A percentile compares a stretch with the other conserved stretches of the same genome.
phyloP scores from a whole-genome alignment of 2,888 invertebrate genomes.

The Eupithecia vulgata region DNA sequence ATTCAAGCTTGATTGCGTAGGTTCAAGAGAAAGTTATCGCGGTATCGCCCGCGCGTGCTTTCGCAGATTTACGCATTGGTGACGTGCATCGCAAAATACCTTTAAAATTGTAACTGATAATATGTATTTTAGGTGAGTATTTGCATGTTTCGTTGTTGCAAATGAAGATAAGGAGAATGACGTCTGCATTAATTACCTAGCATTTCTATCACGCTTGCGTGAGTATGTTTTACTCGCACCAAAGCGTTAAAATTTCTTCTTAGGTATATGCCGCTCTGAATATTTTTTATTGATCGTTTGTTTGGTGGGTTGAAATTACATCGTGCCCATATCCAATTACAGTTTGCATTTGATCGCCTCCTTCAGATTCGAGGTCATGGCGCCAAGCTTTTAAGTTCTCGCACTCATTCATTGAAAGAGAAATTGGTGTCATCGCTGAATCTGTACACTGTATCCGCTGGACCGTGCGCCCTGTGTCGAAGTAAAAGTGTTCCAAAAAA shows the following conservation, averaged over 20 bases:
- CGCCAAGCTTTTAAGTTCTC: slow-evolving; percentile 54
- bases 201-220: slow-evolving; percentile 18
- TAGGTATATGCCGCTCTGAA: slow-evolving; percentile 12
- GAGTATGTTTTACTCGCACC: slow-evolving; percentile 3
- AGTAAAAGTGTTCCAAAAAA: slow-evolving; percentile 84
- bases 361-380: slow-evolving; percentile 51
- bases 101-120: slow-evolving; percentile 49
- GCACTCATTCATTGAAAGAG: slow-evolving; percentile 75
- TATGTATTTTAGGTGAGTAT: slow-evolving; percentile 52
- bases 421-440: slow-evolving; percentile 81
- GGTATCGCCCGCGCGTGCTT: slow-evolving; percentile 59
- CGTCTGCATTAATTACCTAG: slow-evolving; percentile 25
- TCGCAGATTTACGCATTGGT: slow-evolving; percentile 61
- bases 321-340: slow-evolving; percentile 36
- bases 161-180: slow-evolving; percentile 37
- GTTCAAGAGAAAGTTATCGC: slow-evolving; percentile 67
- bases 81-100: slow-evolving; percentile 67
- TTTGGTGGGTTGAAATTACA: slow-evolving; percentile 16
- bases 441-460: slow-evolving; percentile 61
- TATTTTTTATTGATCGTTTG: slow-evolving; percentile 13
- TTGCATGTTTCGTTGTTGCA: slow-evolving; percentile 38
- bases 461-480: slow-evolving; percentile 69
- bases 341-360: slow-evolving; percentile 42
- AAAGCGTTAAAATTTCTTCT: slow-evolving; percentile 12
- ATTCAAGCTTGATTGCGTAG: slow-evolving; percentile 67